These are phyloP conservation scores for Leucoraja erinaceus DNA, from an alignment of 2,113 vertebrate genomes.

Conservation along the genomic window DNA sequence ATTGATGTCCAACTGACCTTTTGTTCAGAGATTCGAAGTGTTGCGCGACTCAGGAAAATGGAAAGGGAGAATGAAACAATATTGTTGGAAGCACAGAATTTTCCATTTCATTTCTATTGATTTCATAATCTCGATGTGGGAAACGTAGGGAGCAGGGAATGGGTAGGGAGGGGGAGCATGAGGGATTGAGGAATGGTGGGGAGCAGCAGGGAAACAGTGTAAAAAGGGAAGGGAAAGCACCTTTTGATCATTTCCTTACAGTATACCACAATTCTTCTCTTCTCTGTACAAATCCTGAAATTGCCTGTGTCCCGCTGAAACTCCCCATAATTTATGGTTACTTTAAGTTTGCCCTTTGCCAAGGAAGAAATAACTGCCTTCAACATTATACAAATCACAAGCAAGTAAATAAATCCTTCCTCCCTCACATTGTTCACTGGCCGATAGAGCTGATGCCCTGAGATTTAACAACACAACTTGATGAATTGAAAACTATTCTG, in stretches of 20 bases:
- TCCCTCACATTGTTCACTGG: background rate
- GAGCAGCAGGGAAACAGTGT: background rate
- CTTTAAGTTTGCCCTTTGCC: background rate
- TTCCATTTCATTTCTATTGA: background rate
- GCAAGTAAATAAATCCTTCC: background rate
- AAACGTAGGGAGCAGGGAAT: background rate
- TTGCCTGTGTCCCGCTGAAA: background rate
- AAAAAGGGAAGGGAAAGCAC: background rate
- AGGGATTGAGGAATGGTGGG: background rate
- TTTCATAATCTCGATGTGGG: background rate
- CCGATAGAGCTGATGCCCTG: background rate
- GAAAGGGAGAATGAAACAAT: background rate
- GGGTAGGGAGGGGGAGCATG: background rate
- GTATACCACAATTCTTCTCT: background rate
- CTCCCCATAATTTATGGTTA: background rate
- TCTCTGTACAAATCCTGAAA: background rate
- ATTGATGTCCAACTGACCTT: background rate
- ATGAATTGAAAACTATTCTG: background rate
- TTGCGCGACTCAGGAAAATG: background rate
- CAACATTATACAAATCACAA: background rate
- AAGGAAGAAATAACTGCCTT: background rate
- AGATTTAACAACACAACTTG: background rate
- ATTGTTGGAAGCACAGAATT: background rate
- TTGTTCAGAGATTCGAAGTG: background rate
- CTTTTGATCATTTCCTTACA: background rate